Base-by-base conservation (phyloP, 64 coral and sea anemone species). In the Pocillopora damicornis region DNA sequence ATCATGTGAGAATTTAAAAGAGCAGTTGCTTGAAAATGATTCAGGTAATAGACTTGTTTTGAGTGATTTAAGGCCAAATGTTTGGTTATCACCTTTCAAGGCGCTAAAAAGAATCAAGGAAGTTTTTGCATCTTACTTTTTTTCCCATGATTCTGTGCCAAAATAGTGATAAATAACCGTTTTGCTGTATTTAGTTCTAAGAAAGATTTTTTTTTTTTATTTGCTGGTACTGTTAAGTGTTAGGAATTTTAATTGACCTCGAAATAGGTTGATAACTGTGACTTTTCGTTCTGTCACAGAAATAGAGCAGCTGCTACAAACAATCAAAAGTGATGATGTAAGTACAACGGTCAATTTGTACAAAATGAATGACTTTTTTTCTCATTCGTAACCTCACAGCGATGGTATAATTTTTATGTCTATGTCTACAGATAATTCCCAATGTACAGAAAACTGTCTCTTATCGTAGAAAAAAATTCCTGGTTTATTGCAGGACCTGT, bases 301-400 rank as follows among this genome's bases (percentile, higher is more conserved):
- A 87, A 89, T 89, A 82, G 87, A 95, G 57, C 81, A 77, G 14
- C 74, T 95, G 73, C 17, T 92, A 58, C 75, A 92, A 65, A 72
- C 82, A 13, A 95, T 95, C 63, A 87, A 73, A 87, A 66, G 74
- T 89, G 94, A 95, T 85, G 88, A 89, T 74, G 94, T 95, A 92
- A 92, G 80, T 86, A 59, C 18, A 22, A 30, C 34, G n/a, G 15
- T 73, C 3, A 51, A 51, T 51, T 51, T 51, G 42, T 51, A 7
- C 7, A 7, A 51, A 51, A 51, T 51, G 42, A 51, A 51, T 51
- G 42, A 51, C 42, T 4, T 2, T 51, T 51, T 51, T 51, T 51
- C 30, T 4, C 42, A 51, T 51, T 37, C 2, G 14, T 25, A 25
- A 26, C n/a, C 2, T 22, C 15, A 74, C 35, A 11, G 1, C 11